Evolutionary conservation across 1,140 invertebrate species (phyloP).

Genomic region (Harlomillsia oculata): DNA sequence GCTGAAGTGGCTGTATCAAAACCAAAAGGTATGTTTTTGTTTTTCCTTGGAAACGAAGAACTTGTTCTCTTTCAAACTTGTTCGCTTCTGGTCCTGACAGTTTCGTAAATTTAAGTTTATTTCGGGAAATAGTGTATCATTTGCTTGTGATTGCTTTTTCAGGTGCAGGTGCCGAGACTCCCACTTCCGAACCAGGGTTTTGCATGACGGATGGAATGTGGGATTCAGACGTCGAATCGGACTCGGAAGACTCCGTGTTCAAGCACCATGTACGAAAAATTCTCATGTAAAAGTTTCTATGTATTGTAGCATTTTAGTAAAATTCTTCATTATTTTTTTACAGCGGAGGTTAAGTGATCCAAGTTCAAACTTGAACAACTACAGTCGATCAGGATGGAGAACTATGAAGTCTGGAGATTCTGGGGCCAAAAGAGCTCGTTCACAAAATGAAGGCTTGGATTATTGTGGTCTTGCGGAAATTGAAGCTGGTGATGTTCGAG

Average conservation of each 20-base stretch:
- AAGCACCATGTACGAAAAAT: conserved; percentile 47
- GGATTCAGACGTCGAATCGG: conserved; percentile 76
- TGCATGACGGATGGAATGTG: conserved; percentile 66
- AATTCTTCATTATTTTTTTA: too few relatives aligned
- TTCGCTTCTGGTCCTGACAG: background rate
- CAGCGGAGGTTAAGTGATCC: conserved; percentile 86
- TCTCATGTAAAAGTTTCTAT: background rate
- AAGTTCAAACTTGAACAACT: conserved; percentile 83
- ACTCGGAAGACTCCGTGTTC: conserved; percentile 71
- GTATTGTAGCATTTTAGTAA: background rate
- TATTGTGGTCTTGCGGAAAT: conserved; percentile 58
- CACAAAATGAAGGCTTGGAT: conserved; percentile 82
- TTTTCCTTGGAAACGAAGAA: background rate
- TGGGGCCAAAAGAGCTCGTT: conserved; percentile 53
- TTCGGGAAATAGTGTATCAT: background rate
- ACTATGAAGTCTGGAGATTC: conserved; percentile 47
- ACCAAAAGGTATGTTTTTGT: conserved; percentile 52
- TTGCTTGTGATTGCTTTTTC: background rate
- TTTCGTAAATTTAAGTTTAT: too few relatives aligned
- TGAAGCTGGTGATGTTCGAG: conserved; percentile 82
- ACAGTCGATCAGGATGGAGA: conserved; percentile 69
- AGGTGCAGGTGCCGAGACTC: conserved; percentile 81
- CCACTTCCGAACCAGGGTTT: conserved; percentile 82
- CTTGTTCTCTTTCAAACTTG: background rate
- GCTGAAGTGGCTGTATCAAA: conserved; percentile 96